Evolutionary conservation across 2,888 invertebrate species (phyloP), one percentile per base, ranked within the genome.

Genomic region (Nomada fucata): DNA sequence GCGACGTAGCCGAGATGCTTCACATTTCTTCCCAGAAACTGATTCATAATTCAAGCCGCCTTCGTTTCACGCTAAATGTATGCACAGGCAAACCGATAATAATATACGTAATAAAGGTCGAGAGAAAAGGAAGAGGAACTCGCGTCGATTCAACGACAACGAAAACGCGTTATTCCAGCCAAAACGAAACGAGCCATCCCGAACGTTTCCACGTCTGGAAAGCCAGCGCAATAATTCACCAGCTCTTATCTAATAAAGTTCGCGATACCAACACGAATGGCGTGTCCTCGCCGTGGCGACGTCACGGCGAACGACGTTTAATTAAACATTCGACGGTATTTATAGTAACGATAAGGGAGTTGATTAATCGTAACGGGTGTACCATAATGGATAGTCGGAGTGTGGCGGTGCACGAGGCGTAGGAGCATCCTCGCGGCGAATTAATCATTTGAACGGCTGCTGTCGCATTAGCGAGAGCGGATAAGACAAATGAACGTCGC

Each of bases 401-500:
- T 26, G 59, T 44, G 29, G 61, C 64, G 55, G 55, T 78, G 81
- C 79, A 74, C 61, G 55, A 78, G 75, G 76, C 86, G 86, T 85
- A 86, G 85, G 82, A 83, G 84, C 90, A 85, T 89, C 88, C 87
- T 89, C 86, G 83, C 87, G 88, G 83, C 91, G 92, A 93, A 93
- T 93, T 93, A 93, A 93, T 93, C 93, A 93, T 93, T 93, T 93
- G 92, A 92, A 90, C 93, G 91, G 91, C 92, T 91, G 92, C 92
- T 92, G 91, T 93, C 92, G 91, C 91, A 92, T 93, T 92, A 92
- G 92, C 89, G 89, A 91, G 90, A 91, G 91, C 92, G 93, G 92
- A 93, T 93, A 93, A 93, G 93, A 93, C 93, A 93, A 93, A 93
- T 93, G 93, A 93, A 93, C 91, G 93, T 92, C 91, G 92, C 89